Evolutionary conservation across 2,888 invertebrate genomes (phyloP).

Genomic region (Drosophila niveifrons): DNA sequence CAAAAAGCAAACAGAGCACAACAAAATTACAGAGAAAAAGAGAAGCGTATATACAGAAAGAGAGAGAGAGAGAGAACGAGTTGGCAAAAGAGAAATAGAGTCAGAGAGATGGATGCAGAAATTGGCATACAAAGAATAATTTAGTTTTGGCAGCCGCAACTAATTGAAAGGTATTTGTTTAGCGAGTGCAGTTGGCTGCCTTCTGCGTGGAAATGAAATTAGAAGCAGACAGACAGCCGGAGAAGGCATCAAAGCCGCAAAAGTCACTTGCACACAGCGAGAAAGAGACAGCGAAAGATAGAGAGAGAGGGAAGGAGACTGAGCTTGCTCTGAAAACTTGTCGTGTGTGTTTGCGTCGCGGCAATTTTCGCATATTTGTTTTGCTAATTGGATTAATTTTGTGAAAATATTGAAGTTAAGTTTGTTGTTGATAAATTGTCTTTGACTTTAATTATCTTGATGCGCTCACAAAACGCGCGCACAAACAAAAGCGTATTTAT

Average conservation of each 20-base stretch:
- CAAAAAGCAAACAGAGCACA: background rate
- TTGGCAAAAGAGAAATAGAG: background rate
- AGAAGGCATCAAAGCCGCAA: slow-evolving; percentile 50
- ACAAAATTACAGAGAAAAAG: background rate
- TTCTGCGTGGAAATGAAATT: slow-evolving; percentile 58
- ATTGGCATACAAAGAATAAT: slow-evolving; percentile 66
- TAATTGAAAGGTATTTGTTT: slow-evolving; percentile 76
- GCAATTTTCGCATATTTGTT: slow-evolving; percentile 61
- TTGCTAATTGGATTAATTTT: slow-evolving; percentile 71
- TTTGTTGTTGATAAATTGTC: slow-evolving; percentile 27
- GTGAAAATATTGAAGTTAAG: slow-evolving; percentile 61
- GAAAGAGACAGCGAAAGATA: background rate
- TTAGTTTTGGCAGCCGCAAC: slow-evolving; percentile 72
- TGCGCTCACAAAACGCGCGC: slow-evolving; percentile 1
- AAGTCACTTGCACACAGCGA: slow-evolving; percentile 43
- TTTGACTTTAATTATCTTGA: slow-evolving; percentile 40
- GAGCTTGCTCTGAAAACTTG: background rate
- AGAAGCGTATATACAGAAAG: background rate
- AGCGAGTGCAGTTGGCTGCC: slow-evolving; percentile 63
- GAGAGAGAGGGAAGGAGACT: background rate
- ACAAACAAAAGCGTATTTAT: background rate
- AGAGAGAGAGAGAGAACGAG: background rate
- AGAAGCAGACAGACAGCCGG: slow-evolving; percentile 32
- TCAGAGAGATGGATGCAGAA: slow-evolving; percentile 41
- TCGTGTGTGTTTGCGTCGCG: slow-evolving; percentile 25